phyloP scores from a whole-genome alignment of 2,888 invertebrate species.

The Mechanitis mazaeus region DNA sequence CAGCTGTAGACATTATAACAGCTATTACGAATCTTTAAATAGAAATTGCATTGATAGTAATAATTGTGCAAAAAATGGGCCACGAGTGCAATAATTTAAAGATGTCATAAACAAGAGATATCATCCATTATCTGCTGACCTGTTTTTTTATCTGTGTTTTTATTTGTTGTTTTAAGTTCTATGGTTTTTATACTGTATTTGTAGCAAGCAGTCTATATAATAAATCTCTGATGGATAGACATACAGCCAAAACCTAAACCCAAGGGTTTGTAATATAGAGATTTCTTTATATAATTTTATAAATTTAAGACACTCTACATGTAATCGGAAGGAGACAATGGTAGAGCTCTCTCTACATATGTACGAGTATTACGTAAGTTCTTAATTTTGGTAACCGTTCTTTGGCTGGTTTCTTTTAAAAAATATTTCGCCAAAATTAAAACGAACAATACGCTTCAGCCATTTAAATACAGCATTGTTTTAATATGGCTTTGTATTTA shows the following conservation, averaged over 20 bases:
- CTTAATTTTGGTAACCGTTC: not conserved
- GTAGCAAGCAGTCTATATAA: too few relatives aligned
- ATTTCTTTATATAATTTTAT: too few relatives aligned
- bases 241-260: too few relatives aligned
- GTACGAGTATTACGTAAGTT: not conserved
- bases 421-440: slow-evolving; percentile 7
- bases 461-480: slow-evolving; percentile 6
- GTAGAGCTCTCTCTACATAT: not conserved
- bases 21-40: slow-evolving; percentile 25
- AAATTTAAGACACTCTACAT: too few relatives aligned
- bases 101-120: slow-evolving; percentile 32
- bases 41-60: slow-evolving; percentile 28
- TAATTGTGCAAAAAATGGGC: slow-evolving; percentile 34
- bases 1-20: slow-evolving; percentile 5
- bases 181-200: not conserved
- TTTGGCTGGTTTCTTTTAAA: slow-evolving; percentile 3
- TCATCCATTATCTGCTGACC: slow-evolving; percentile 33
- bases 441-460: slow-evolving; percentile 3
- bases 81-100: slow-evolving; percentile 35
- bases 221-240: too few relatives aligned
- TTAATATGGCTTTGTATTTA: slow-evolving; percentile 6
- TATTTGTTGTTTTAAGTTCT: slow-evolving; percentile 24
- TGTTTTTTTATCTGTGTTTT: slow-evolving; percentile 33
- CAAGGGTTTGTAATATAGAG: too few relatives aligned
- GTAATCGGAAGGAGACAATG: not conserved